A percentile compares a stretch with the other conserved stretches of the same genome.
Conservation (phyloP, 2,113 vertebrate genomes). For the Psophia crepitans region DNA sequence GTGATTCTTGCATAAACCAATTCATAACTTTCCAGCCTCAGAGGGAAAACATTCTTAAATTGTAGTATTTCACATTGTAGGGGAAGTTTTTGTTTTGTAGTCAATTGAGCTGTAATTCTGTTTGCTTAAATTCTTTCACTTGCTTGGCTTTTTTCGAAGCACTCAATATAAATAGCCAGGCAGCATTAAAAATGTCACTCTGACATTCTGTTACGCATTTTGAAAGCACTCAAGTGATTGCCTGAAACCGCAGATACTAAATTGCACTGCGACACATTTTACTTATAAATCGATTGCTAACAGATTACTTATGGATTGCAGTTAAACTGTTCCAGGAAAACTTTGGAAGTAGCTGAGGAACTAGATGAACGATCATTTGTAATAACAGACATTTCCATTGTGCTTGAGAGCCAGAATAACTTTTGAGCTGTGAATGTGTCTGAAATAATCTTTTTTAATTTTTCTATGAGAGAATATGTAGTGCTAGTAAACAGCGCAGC, state of each 20-base stretch:
- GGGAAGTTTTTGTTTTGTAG: not conserved
- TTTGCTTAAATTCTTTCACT: constrained; percentile 26
- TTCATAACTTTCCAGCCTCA: not conserved
- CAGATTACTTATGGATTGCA: constrained; percentile 23
- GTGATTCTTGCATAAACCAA: not conserved
- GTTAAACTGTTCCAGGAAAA: constrained; percentile 10
- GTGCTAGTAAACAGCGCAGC: not conserved
- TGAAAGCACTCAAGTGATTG: constrained; percentile 36
- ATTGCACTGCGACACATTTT: not conserved
- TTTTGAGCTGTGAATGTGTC: not conserved
- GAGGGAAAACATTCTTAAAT: not conserved
- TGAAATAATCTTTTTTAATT: not conserved
- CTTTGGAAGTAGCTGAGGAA: not conserved
- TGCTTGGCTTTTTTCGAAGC: not conserved
- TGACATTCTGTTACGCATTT: not conserved
- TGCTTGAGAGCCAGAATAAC: not conserved
- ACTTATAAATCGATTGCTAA: constrained; percentile 8
- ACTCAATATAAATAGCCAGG: not conserved
- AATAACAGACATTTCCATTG: not conserved
- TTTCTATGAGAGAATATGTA: not conserved
- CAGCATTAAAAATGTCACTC: not conserved
- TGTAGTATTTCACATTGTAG: not conserved
- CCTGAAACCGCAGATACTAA: not conserved
- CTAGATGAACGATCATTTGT: not conserved
- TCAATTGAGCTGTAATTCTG: not conserved